Evolutionary conservation across 2,797 vertebrate genomes (phyloP), one percentile per base, ranked within the genome.

Genomic region (Sebastes kiyomatsui): DNA sequence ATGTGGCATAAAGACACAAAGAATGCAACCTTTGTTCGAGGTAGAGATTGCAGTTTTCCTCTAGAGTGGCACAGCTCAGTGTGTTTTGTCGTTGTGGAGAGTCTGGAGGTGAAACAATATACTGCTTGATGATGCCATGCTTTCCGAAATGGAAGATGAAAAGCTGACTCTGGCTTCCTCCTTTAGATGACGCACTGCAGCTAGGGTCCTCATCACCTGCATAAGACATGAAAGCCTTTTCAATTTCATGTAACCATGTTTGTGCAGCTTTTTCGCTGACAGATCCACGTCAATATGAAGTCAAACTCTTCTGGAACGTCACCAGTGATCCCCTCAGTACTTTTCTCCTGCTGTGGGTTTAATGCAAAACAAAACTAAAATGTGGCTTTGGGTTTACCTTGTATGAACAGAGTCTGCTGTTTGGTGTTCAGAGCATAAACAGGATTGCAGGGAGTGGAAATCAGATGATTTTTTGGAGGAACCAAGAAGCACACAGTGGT

Each of bases 11-110:
- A 66, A 52, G 28, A 64, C 7, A 27, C 7, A 55, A 59, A 22
- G 6, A 14, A 77, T 4, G 23, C 80, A 68, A 95, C 93, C 94
- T 93, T 71, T 94, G 83, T 62, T 88, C 79, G 32, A 94, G 88
- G 79, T 93, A 94, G 46, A 82, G 54, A 46, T 90, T 83, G 64
- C 88, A 94, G 61, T 61, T 49, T 80, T 92, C 88, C 59, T 93
- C 82, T 20, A 88, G 72, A 28, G 55, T 73, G 13, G 8, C 28
- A 52, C 38, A 32, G 65, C 73, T 69, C 11, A 22, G 46, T 33
- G 20, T 25, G 62, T 79, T 33, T 54, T 76, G 82, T 67, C 67
- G 83, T 38, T 0, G 56, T 73, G 46, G 4, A 58, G 66, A 67
- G 12, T 81, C 78, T 55, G 38, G 65, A 25, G 56, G 67, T 33